Evolutionary conservation across 1,140 invertebrate genomes (phyloP).

Genomic region (Heliconius eleuchia): DNA sequence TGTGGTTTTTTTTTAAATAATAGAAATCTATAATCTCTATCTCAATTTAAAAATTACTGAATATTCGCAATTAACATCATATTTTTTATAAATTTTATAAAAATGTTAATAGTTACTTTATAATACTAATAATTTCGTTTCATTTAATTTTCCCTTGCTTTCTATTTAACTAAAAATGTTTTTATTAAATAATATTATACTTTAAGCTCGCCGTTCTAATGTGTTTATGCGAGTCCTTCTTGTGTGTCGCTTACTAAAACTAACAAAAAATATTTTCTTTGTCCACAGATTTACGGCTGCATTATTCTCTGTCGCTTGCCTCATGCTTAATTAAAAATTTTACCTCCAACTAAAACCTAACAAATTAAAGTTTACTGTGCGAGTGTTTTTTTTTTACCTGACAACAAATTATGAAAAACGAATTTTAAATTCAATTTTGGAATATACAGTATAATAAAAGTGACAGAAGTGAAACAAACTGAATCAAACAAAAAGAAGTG

Average conservation of each 20-base stretch:
- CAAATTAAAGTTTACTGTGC: slow-evolving; percentile 20
- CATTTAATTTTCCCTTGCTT: neutral
- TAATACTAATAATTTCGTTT: neutral
- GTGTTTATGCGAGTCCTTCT: slow-evolving; percentile 3
- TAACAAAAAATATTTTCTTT: slow-evolving; percentile 70
- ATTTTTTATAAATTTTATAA: neutral
- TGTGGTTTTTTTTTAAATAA: neutral
- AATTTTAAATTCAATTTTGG: no score
- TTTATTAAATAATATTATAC: neutral
- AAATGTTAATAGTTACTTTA: neutral
- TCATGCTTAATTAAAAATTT: slow-evolving; percentile 41
- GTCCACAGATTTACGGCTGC: slow-evolving; percentile 66
- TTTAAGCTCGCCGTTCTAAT: neutral
- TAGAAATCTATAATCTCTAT: neutral
- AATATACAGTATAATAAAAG: neutral
- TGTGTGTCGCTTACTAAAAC: slow-evolving; percentile 52
- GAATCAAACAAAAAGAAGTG: neutral
- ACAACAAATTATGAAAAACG: neutral
- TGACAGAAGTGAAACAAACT: neutral
- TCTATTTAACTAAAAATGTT: neutral
- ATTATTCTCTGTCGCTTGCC: slow-evolving; percentile 47
- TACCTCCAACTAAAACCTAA: slow-evolving; percentile 35
- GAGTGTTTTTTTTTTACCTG: neutral
- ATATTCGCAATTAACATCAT: neutral
- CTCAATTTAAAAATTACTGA: neutral